Percentiles rank a stretch among this genome's conserved stretches.
phyloP scores from a whole-genome alignment of 2,797 vertebrate species.

The Periparus ater region DNA sequence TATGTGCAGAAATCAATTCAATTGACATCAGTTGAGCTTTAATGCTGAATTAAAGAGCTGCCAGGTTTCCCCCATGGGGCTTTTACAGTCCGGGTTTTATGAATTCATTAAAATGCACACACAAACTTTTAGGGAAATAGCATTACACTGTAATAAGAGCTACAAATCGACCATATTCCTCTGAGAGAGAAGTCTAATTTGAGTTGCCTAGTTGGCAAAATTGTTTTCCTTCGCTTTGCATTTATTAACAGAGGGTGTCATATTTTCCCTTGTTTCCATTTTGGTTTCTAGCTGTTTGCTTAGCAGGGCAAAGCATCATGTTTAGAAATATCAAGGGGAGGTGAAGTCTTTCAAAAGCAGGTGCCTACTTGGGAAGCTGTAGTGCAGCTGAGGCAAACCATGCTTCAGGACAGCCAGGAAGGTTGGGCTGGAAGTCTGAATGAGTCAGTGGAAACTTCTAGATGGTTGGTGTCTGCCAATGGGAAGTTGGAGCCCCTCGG shows the following conservation, averaged over 20 bases:
- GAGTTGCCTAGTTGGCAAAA: conserved; percentile 71
- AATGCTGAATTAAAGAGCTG: conserved; percentile 72
- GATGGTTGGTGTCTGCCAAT: background rate
- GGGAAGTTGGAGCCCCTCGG: background rate
- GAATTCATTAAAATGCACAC: conserved; percentile 75
- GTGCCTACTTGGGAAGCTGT: background rate
- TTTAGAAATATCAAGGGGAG: conserved; percentile 9
- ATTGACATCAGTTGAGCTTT: conserved; percentile 68
- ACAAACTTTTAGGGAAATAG: conserved; percentile 74
- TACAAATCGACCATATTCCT: conserved; percentile 73
- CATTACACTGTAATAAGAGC: conserved; percentile 71
- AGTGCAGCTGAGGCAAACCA: background rate
- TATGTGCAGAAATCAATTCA: conserved; percentile 58
- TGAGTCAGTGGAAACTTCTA: background rate
- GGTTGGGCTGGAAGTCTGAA: background rate
- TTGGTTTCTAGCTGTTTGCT: conserved; percentile 19
- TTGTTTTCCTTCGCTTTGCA: conserved; percentile 71
- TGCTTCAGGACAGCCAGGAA: background rate
- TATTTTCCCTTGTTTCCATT: conserved; percentile 52
- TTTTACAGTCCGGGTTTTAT: conserved; percentile 72
- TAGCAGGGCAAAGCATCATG: conserved; percentile 1
- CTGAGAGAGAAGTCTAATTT: conserved; percentile 67
- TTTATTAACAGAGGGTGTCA: conserved; percentile 66
- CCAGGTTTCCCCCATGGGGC: conserved; percentile 59
- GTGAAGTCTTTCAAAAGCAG: background rate